Conservation (phyloP, 2,888 invertebrate genomes). For the Masnerella sp. region DNA sequence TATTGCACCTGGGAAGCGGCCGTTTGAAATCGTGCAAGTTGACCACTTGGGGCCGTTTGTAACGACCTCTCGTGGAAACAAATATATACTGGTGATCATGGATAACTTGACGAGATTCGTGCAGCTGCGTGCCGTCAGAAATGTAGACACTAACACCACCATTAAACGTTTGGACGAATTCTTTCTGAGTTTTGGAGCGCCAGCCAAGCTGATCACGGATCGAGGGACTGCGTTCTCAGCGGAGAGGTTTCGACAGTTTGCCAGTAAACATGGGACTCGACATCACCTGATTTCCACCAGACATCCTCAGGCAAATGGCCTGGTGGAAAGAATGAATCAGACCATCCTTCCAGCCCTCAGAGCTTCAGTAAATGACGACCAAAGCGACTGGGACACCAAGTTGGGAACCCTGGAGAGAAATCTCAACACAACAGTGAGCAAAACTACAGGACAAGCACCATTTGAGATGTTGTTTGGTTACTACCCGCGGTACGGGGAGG, state of each 20-base stretch:
- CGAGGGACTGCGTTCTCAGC: not conserved
- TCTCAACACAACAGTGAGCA: not conserved
- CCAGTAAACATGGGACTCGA: not conserved
- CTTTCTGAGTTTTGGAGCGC: not conserved
- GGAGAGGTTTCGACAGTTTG: not conserved
- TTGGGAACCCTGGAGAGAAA: not conserved
- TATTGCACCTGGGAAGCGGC: not conserved
- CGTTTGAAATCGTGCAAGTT: not conserved
- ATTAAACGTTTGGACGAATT: not conserved
- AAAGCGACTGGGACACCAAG: not conserved
- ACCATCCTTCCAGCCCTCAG: too few relatives aligned
- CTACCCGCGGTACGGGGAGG: not conserved
- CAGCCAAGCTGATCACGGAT: not conserved
- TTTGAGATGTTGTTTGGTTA: not conserved
- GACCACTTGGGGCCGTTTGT: not conserved
- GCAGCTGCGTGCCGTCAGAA: not conserved
- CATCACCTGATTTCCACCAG: not conserved
- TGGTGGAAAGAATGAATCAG: not conserved
- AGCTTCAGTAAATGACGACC: too few relatives aligned
- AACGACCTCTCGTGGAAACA: not conserved
- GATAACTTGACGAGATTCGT: not conserved
- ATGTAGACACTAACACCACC: not conserved
- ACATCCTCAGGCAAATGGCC: not conserved
- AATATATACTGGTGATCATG: not conserved
- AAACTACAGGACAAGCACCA: not conserved